Base-by-base conservation (phyloP, 2,888 invertebrate genomes). In the Trissoscelio sp. region DNA sequence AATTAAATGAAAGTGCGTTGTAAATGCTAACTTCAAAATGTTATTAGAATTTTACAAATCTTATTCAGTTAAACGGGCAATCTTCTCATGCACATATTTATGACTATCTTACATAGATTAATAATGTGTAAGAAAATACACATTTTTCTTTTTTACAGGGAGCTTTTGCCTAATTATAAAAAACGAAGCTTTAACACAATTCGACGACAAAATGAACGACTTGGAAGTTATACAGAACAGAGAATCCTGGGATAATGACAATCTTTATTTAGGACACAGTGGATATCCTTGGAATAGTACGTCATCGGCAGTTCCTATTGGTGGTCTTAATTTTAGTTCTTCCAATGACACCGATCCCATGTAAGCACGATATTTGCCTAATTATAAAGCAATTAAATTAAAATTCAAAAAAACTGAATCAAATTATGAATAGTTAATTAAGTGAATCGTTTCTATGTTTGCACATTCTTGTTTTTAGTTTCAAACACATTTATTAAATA, bases 201-300 rank as follows among this genome's bases (percentile, higher is more conserved):
- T 74, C 7, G 55, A 62, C 0, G 48, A 46, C 28, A 57, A 67
- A 24, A 48, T 74, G 34, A 37, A 75, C 34, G 31, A 60, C 22
- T 62, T 72, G 22, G 39, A 77, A 55, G 7, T 34, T 7, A n/a
- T 60, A 18, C 66, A 77, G 20, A 37, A 12, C 22, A 39, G 42
- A 51, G 57, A 73, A 22, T 58, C 37, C 12, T 82, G 74, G 82
- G 64, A 82, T 39, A 70, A 85, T 6, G 87, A 83, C 16, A 75
- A 85, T 48, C 72, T 87, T 39, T 84, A 87, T 16, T 42, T 87
- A 39, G 87, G 86, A 31, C 86, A 83, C 64, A 87, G 87, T 62
- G 87, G 88, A 37, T 85, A 89, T 44, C 87, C 87, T 7, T 87
- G 87, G 87, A 83, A 83, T 64, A 83, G 75, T 3, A 78, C 84